Evolutionary conservation across 1,140 invertebrate genomes (phyloP), one percentile per base, ranked within the genome.

Genomic region (Eumeta japonica): DNA sequence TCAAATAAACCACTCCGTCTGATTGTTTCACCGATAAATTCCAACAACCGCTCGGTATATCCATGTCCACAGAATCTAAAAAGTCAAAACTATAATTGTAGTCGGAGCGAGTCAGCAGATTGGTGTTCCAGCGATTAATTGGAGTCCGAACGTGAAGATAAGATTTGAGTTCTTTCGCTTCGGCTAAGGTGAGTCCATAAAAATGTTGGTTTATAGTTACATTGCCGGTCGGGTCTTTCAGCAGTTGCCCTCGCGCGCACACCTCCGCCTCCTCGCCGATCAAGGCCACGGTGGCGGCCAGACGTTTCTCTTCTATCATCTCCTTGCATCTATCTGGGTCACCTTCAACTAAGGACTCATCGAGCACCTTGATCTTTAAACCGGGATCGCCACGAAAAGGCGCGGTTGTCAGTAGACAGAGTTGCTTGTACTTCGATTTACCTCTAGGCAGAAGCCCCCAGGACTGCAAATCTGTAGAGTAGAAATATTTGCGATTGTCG

Each of bases 41-140:
- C 84, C 85, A 87, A 45, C 80, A 84, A 2, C 78, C 82, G 48
- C 68, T 65, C 1, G 85, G 85, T 11, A 82, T 73, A 48, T 86
- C 84, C 42, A 72, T 63, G 40, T 86, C 84, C 10, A 87, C 79
- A 1, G 84, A 80, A 53, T 89, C 87, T 18, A 90, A 59, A 56
- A 90, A 90, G 62, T 90, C 88, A 36, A 85, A 73, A 3, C 85
- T 80, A 45, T 86, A 88, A 65, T 89, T 88, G 43, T 89, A 90
- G 63, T 90, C 86, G 28, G 74, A 67, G 39, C 84, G 76, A 1
- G 81, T 85, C 0, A 85, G 62, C 19, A 87, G 71, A 73, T 89
- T 89, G 0, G 79, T 78, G 39, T 87, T 88, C 76, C 84, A 85
- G 45, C 83, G 84, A 35, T 83, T 76, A 11, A 80, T 77, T 0